Evolutionary conservation across 2,888 invertebrate genomes (phyloP), one percentile per base, ranked within the genome.

Genomic region (Choreutis nemorana): DNA sequence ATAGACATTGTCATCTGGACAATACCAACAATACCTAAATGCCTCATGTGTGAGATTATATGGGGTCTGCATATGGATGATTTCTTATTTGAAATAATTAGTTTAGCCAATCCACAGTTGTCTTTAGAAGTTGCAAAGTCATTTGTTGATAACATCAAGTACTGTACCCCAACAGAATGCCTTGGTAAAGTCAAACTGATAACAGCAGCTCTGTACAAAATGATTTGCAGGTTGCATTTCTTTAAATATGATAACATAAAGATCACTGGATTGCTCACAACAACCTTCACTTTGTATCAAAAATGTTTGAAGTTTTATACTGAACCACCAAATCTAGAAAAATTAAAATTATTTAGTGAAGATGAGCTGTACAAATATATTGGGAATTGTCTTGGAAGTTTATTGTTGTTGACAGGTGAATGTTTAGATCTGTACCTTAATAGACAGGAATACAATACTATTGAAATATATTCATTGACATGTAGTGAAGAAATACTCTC

Each of bases 31-130:
- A 48, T 77, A 31, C 54, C 71, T 14, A 57, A 60, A 44, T 64
- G 56, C 37, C 50, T 78, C 3, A 52, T 77, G 56, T 64, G 67
- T 44, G 75, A 75, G 47, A 42, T 77, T 32, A 45, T 77, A 28
- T 73, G 66, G 65, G 55, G 56, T 20, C 45, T 73, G 1, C 43
- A 59, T 24, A 62, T 77, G 59, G 61, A 65, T 4, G 36, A 37
- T 14, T 73, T 63, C 52, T 37, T 65, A 2, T 52, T 48, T 40
- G 75, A 77, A 56, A 45, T 64, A 28, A 58, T 77, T 33, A 45
- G 54, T 6, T 67, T 48, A 31, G 45, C 51, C 30, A 45, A 54
- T 37, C 73, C 77, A 3, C 48, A 52, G 25, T 36, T 78, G 8
- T 55, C 60, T 26, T n/a, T 68, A 21, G 58, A 73, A 43, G 47